These are phyloP conservation scores for Porites lobata DNA, from an alignment of 92 coral and sea anemone species.

Conservation along the genomic window DNA sequence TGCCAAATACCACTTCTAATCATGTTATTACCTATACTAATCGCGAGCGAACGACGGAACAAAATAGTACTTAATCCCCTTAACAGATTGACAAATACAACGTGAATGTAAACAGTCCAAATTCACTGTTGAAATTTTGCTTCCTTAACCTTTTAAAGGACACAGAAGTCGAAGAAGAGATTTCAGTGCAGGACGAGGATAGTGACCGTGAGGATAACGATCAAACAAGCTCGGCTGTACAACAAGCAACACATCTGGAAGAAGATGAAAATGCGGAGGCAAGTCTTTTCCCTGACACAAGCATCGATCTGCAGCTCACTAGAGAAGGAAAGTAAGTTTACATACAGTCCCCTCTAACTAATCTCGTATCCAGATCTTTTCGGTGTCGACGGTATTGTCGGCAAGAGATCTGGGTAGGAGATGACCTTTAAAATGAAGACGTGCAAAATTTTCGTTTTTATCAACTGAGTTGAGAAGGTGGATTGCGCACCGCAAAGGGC, in stretches of 20 bases:
- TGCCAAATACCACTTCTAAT: too few relatives aligned
- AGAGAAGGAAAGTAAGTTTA: slow-evolving; percentile 88
- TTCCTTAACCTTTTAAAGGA: slow-evolving; percentile 29
- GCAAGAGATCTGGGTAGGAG: too few relatives aligned
- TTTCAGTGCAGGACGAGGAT: slow-evolving; percentile 70
- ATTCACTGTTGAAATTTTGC: too few relatives aligned
- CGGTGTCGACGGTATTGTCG: too few relatives aligned
- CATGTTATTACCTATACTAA: too few relatives aligned
- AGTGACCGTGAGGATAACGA: slow-evolving; percentile 60
- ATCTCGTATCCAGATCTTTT: too few relatives aligned
- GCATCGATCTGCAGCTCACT: slow-evolving; percentile 83
- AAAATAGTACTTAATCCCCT: too few relatives aligned
- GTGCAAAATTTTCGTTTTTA: too few relatives aligned
- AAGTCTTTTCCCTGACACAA: slow-evolving; percentile 90
- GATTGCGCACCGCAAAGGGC: too few relatives aligned
- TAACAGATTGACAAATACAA: neutral
- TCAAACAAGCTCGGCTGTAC: neutral
- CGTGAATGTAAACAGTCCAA: neutral
- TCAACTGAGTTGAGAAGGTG: too few relatives aligned
- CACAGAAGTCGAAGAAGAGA: slow-evolving; percentile 85
- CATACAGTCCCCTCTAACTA: neutral
- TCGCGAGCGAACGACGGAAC: too few relatives aligned
- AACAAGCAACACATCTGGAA: neutral
- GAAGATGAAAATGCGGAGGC: slow-evolving; percentile 66
- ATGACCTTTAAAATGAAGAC: too few relatives aligned